Evolutionary conservation across 2,888 invertebrate species (phyloP), one percentile per base, ranked within the genome.

Genomic region (Parapristionchus giblindavisi): DNA sequence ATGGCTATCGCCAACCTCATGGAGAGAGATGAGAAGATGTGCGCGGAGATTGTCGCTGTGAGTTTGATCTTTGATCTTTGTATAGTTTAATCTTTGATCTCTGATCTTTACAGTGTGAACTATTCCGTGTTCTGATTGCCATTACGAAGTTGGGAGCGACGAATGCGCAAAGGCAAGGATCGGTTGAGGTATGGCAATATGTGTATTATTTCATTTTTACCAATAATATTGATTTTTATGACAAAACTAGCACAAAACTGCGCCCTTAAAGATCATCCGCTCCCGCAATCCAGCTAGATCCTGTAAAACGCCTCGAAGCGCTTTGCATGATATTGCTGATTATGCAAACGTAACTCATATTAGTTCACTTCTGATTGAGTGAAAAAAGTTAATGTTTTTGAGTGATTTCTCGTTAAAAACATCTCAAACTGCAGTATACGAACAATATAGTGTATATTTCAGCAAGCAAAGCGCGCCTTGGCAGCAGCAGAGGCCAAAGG

Each of bases 121-220:
- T 87, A 6, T 88, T 87, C 81, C 81, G 85, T 36, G 78, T 87
- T 27, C 78, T 88, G 48, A 83, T 88, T 8, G 88, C 88, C 3
- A 83, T 88, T 43, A 82, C 86, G 17, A 88, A 88, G 74, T 63
- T 87, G 60, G 80, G 79, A 52, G 77, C 61, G 4, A 78, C 80
- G 58, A 84, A 84, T 68, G 75, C 77, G 24, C 81, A 79, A 40
- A 78, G 88, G 40, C 75, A 78, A 21, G 82, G 82, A 21, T 78
- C 84, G 2, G 17, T 38, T 32, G 65, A 68, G 48, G 75, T 54
- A n/a, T n/a, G n/a, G n/a, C n/a, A n/a, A n/a, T n/a, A n/a, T n/a
- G n/a, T n/a, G n/a, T n/a, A n/a, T n/a, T n/a, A n/a, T n/a, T n/a
- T n/a, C n/a, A n/a, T n/a, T n/a, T n/a, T n/a, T n/a, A n/a, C n/a